Conservation (phyloP, 2,888 invertebrate genomes). For the Diadromus collaris region DNA sequence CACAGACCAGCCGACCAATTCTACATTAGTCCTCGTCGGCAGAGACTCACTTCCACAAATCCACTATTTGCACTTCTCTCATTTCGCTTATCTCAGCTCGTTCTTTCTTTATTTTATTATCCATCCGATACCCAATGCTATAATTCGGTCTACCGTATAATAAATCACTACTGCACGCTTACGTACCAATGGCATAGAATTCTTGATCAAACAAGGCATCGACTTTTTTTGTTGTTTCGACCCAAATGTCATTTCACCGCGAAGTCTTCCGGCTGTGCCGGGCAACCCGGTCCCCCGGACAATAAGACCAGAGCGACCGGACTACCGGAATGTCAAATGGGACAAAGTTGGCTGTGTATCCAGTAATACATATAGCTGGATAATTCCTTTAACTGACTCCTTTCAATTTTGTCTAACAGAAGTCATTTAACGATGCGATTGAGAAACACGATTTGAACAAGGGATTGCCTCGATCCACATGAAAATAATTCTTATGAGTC, state of each 20-base stretch:
- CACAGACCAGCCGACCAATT: constrained; percentile 73
- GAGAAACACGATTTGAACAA: neutral
- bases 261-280: constrained; percentile 8
- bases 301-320: neutral
- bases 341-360: constrained; percentile 36
- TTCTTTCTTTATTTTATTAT: neutral
- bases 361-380: constrained; percentile 21
- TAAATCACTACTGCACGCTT: neutral
- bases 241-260: neutral
- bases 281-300: constrained; percentile 2
- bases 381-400: neutral
- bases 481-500: neutral
- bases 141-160: neutral
- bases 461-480: neutral
- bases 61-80: constrained; percentile 3
- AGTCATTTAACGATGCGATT: neutral
- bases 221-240: neutral
- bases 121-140: constrained; percentile 3
- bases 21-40: constrained; percentile 65
- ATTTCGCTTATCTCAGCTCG: neutral
- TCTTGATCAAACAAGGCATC: neutral
- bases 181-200: neutral
- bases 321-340: constrained; percentile 28
- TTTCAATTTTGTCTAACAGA: constrained; percentile 1
- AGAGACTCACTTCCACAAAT: constrained; percentile 34